These are phyloP conservation scores for Mastacembelus armatus DNA, from an alignment of 2,797 vertebrate genomes.

Conservation along the genomic window DNA sequence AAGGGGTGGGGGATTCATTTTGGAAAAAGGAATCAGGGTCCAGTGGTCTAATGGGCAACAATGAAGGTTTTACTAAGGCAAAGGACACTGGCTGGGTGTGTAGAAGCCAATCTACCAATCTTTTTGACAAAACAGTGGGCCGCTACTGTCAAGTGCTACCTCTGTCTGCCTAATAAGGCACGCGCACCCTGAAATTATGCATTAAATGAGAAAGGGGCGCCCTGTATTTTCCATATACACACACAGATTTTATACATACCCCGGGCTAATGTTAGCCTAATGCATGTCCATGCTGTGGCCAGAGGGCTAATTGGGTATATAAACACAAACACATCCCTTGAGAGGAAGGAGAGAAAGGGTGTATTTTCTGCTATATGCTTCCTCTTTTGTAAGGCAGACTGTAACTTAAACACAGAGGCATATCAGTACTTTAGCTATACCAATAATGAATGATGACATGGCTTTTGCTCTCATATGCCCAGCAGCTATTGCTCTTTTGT, in stretches of 20 bases:
- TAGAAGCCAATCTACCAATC: constrained; percentile 79
- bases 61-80: constrained; percentile 75
- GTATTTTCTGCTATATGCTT: constrained; percentile 53
- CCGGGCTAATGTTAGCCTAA: constrained; percentile 80
- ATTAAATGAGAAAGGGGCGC: constrained; percentile 66
- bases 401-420: constrained; percentile 50
- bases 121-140: constrained; percentile 77
- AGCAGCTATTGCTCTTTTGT: constrained; percentile 56
- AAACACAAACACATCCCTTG: constrained; percentile 85
- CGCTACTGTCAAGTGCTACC: constrained; percentile 66
- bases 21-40: constrained; percentile 75
- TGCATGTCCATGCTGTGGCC: constrained; percentile 81
- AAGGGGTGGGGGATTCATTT: constrained; percentile 79
- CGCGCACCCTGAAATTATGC: constrained; percentile 74
- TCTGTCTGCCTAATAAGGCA: constrained; percentile 76
- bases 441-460: constrained; percentile 70
- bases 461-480: constrained; percentile 49
- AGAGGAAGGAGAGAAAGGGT: constrained; percentile 65
- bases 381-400: constrained; percentile 45
- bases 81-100: constrained; percentile 70
- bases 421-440: constrained; percentile 43
- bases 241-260: constrained; percentile 65
- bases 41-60: constrained; percentile 82
- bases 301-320: constrained; percentile 85
- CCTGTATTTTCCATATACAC: constrained; percentile 70